Conservation (phyloP, 2,797 vertebrate species). For the Sebastes hubbsi region DNA sequence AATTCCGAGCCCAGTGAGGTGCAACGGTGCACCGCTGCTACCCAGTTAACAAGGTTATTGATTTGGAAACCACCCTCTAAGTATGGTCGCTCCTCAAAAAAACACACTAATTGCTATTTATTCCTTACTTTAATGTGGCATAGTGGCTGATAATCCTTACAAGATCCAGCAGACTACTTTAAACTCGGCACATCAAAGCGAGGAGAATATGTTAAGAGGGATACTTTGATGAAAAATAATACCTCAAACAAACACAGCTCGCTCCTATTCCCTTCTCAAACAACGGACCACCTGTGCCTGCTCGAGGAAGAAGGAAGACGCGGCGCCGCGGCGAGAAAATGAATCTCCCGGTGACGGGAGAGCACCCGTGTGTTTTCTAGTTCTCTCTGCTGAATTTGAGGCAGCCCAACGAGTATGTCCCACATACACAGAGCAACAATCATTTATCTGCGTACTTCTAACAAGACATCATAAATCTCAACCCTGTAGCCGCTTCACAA, state of each 20-base stretch:
- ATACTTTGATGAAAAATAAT: constrained; percentile 20
- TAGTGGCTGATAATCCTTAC: constrained; percentile 30
- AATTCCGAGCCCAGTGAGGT: constrained; percentile 57
- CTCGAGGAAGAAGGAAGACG: constrained; percentile 18
- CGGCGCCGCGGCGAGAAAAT: constrained; percentile 1
- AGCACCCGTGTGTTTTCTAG: constrained; percentile 8
- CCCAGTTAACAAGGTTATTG: constrained; percentile 73
- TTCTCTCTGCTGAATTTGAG: constrained; percentile 46
- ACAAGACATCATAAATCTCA: constrained; percentile 66
- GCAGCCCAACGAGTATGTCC: constrained; percentile 41
- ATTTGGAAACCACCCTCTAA: constrained; percentile 59
- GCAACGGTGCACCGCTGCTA: constrained; percentile 45
- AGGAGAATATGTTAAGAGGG: constrained; percentile 19
- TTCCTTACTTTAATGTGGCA: constrained; percentile 29
- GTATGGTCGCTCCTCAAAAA: constrained; percentile 49
- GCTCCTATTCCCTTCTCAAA: constrained; percentile 26
- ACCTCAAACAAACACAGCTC: constrained; percentile 30
- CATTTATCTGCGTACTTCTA: constrained; percentile 54
- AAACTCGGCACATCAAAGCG: constrained; percentile 18
- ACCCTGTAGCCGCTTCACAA: constrained; percentile 27
- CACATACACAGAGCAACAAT: constrained; percentile 40
- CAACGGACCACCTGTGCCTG: constrained; percentile 41
- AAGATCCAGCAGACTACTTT: constrained; percentile 6
- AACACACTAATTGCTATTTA: constrained; percentile 66
- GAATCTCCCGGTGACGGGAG: constrained; percentile 20